Base-by-base conservation (phyloP, 2,888 invertebrate genomes). In the Gastracanthus pulcherrimus region DNA sequence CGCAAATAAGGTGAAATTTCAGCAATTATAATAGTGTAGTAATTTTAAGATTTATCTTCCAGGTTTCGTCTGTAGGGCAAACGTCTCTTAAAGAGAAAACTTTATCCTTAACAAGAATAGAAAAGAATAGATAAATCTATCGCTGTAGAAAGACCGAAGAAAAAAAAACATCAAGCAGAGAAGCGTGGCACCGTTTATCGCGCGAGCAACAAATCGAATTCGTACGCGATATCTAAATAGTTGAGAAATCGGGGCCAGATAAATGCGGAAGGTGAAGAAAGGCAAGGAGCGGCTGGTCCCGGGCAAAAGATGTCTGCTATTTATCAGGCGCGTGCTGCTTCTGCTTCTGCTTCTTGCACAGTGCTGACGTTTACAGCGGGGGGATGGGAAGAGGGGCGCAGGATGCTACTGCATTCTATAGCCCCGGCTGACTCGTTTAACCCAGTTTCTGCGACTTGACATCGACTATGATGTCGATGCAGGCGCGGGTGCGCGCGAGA, bases 401-500 rank as follows among this genome's bases (percentile, higher is more conserved):
- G 7, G 45, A 34, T 26, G 5, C 51, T 29, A 34, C 45, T 19
- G 34, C 66, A 41, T 67, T 74, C 31, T 60, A 19, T 11, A 38
- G 36, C 13, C 16, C 45, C 74, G 60, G 26, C 62, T 26, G 71
- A 72, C 76, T 74, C 78, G 70, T 70, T 78, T 82, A 82, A 82
- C 82, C 82, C 75, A 82, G 69, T 82, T 82, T 82, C 70, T 75
- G 55, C 71, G 66, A 13, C 45, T 72, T 48, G 77, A 76, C 81
- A 62, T 72, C 74, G 48, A 41, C 80, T 51, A 58, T 45, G 71
- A 76, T 67, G 80, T 80, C 75, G 75, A n/a, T n/a, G n/a, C n/a
- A n/a, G n/a, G n/a, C n/a, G 70, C 48, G 70, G 29, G 29, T 6
- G 45, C 31, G 16, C n/a, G 7, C 26, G 38, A 26, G 16, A 34